These are phyloP conservation scores for Oncopeltus fasciatus DNA, from an alignment of 1,140 invertebrate species.

Conservation along the genomic window DNA sequence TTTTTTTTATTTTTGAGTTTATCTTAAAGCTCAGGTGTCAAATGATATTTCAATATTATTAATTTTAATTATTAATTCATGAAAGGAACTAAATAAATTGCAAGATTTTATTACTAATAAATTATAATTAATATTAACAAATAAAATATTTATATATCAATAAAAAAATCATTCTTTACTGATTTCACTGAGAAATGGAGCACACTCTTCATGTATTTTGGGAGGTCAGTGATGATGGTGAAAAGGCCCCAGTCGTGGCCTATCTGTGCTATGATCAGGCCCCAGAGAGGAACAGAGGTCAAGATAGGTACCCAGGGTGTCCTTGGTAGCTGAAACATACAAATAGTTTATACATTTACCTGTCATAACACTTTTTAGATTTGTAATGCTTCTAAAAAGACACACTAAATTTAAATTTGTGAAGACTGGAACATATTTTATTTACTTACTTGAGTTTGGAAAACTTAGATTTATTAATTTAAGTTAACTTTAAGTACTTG, in stretches of 20 bases:
- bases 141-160: neutral
- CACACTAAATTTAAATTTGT: no score
- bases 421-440: no score
- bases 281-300: slow-evolving; percentile 59
- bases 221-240: slow-evolving; percentile 70
- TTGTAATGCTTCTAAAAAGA: no score
- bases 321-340: slow-evolving; percentile 19
- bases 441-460: no score
- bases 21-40: neutral
- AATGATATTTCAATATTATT: neutral
- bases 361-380: no score
- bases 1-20: neutral
- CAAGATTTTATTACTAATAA: no score
- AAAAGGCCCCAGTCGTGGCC: slow-evolving; percentile 78
- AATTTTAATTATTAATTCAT: no score
- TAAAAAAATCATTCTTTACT: slow-evolving; percentile 29
- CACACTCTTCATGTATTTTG: slow-evolving; percentile 69
- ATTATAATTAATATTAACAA: slow-evolving; percentile 23
- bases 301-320: slow-evolving; percentile 57
- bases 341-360: no score
- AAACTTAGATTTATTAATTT: no score
- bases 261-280: slow-evolving; percentile 53
- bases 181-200: slow-evolving; percentile 59
- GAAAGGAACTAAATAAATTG: no score
- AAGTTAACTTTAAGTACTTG: no score